phyloP scores from a whole-genome alignment of 2,113 vertebrate genomes.

The Hylia prasina region DNA sequence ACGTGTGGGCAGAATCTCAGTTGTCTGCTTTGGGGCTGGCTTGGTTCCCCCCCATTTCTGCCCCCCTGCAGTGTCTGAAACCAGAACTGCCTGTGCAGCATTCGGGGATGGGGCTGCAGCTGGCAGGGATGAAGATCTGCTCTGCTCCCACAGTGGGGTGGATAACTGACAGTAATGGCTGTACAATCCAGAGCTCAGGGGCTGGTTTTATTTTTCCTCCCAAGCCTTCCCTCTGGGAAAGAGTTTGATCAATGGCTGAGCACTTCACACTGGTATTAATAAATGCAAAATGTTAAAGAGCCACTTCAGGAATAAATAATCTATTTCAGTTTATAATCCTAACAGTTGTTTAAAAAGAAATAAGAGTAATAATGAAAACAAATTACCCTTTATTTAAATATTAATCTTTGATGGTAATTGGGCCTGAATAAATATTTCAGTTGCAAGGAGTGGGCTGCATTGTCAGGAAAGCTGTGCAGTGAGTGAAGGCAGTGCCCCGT shows the following conservation, averaged over 20 bases:
- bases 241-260: conserved; percentile 2
- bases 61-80: neutral
- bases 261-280: neutral
- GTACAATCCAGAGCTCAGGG: conserved; percentile 2
- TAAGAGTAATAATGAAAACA: neutral
- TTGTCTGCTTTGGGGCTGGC: neutral
- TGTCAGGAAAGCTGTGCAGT: neutral
- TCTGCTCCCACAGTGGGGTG: neutral
- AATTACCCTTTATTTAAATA: neutral
- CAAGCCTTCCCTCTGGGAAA: neutral
- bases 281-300: neutral
- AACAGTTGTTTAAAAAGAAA: conserved; percentile 18
- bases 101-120: neutral
- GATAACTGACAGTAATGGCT: conserved; percentile 44
- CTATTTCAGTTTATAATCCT: neutral
- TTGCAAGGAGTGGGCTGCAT: neutral
- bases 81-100: neutral
- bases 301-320: neutral
- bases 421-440: conserved; percentile 25
- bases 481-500: neutral
- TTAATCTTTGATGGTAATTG: neutral
- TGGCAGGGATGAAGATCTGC: neutral
- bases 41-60: accelerated
- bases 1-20: neutral
- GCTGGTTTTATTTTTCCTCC: neutral